Base-by-base conservation (phyloP, 2,113 vertebrate species). In the Hippocampus abdominalis region DNA sequence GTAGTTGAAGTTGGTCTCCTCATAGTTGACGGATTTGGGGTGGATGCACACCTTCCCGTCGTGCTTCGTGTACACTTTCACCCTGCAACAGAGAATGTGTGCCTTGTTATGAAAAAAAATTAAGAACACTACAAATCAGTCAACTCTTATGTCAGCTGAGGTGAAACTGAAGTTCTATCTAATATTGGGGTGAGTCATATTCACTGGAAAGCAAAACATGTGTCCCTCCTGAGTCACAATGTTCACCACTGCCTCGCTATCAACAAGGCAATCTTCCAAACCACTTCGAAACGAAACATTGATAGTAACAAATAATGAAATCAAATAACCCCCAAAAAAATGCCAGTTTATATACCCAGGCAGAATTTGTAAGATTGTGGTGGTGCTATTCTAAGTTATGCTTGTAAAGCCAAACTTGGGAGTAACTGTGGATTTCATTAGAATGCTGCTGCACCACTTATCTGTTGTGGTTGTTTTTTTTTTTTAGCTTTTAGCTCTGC, bases 11-110 rank as follows among this genome's bases (percentile, higher is more conserved):
- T 97, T 92, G 0, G 84, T 91, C 80, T 98, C 96, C 63, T 97
- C 96, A 8, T 93, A 95, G 0, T 99, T 99, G 60, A 99, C 97
- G 0, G 97, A 99, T 67, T 99, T 99, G 0, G 97, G 97, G 77
- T 99, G 97, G 88, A 99, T 95, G 54, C 91, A 91, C 67, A 99
- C 97, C 63, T 94, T 92, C 16, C 96, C 96, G 54, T 99, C 97
- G 0, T 93, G 84, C 86, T 98, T 96, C 16, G 97, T 99, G 86
- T 93, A 96, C 71, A 98, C 94, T 77, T 96, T 98, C 0, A 92
- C 94, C 88, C 96, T 98, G 80, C 63, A 64, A 7, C 8, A 46
- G 36, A 42, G 39, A 62, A 62, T 18, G 32, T 36, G 32, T 36
- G 32, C 32, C 32, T 36, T 36, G 32, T 36, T 36, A 6, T 36